Evolutionary conservation across 2,797 vertebrate species (phyloP).

Genomic region (Alca torda): DNA sequence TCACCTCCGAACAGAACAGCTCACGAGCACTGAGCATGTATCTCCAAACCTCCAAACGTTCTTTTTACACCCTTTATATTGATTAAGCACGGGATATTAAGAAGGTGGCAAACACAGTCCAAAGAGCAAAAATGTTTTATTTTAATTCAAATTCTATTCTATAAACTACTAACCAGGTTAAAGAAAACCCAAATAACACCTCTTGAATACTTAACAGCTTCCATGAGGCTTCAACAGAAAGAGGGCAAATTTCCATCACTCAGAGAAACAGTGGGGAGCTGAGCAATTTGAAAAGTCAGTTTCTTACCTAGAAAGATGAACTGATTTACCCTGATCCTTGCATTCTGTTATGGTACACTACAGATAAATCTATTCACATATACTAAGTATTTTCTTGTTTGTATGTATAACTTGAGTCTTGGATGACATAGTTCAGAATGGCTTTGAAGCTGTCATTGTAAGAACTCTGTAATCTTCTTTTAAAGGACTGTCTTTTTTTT

Average conservation of each 20-base stretch:
- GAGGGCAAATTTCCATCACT: neutral
- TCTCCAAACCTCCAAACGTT: neutral
- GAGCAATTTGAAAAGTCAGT: neutral
- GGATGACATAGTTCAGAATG: neutral
- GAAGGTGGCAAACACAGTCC: neutral
- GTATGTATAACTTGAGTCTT: neutral
- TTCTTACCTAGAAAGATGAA: neutral
- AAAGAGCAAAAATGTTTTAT: neutral
- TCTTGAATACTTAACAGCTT: neutral
- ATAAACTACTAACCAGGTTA: neutral
- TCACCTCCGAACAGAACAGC: neutral
- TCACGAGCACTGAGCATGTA: neutral
- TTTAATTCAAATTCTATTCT: neutral
- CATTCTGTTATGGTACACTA: neutral
- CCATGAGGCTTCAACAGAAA: neutral
- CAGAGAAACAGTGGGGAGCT: neutral
- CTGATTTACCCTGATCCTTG: neutral
- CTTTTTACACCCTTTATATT: neutral
- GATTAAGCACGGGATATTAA: neutral
- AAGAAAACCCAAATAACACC: neutral
- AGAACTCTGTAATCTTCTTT: neutral
- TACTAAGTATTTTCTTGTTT: neutral
- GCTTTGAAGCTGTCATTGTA: neutral
- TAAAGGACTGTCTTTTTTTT: neutral
- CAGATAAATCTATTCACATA: neutral